Percentiles rank a stretch among this genome's conserved stretches.
phyloP scores from a whole-genome alignment of 2,797 vertebrate genomes.

The Momotus momota region DNA sequence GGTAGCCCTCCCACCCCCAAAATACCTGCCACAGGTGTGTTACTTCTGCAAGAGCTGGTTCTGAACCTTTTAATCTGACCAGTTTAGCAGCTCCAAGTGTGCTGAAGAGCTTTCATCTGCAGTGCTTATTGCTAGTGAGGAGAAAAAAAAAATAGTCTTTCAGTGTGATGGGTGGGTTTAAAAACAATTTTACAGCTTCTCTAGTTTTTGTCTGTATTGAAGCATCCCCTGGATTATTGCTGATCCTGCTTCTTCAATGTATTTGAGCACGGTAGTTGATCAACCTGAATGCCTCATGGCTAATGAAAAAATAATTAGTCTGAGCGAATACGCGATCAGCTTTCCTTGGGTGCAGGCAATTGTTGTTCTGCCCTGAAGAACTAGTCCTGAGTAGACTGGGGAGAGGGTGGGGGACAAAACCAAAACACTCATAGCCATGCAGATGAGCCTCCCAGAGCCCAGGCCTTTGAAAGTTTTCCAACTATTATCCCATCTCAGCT shows the following conservation, averaged over 20 bases:
- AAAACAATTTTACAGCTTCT: not conserved
- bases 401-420: not conserved
- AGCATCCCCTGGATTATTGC: not conserved
- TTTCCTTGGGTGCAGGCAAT: not conserved
- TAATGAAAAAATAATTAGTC: not conserved
- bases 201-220: not conserved
- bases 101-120: fast-evolving
- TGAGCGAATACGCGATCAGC: fast-evolving
- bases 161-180: not conserved
- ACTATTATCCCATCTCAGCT: not conserved
- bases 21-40: not conserved
- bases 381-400: fast-evolving
- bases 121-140: not conserved
- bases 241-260: not conserved
- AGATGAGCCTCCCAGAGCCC: not conserved
- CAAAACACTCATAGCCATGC: not conserved
- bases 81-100: fast-evolving
- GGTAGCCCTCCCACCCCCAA: not conserved
- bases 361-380: not conserved
- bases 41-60: not conserved
- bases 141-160: too few species aligned
- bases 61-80: not conserved
- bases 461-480: not conserved
- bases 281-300: not conserved
- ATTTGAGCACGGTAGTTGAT: not conserved